Evolutionary conservation across 2,888 invertebrate species (phyloP).

Genomic region (Tenthredo scrophulariae): DNA sequence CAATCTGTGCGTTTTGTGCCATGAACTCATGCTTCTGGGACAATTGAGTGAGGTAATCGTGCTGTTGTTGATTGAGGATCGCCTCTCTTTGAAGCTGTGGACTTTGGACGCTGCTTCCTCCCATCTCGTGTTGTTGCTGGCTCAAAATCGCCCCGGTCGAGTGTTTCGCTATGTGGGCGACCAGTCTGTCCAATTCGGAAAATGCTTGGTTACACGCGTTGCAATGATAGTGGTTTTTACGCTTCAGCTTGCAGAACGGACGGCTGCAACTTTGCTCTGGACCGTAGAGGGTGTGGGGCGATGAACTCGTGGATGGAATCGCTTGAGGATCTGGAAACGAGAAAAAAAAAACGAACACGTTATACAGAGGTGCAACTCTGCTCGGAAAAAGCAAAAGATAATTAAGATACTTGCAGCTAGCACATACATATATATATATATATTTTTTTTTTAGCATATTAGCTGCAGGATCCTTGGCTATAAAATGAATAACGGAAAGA

Average conservation of each 20-base stretch:
- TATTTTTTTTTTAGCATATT: background rate
- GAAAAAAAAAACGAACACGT: background rate
- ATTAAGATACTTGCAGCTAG: background rate
- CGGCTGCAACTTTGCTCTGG: conserved; percentile 86
- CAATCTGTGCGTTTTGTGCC: conserved; percentile 73
- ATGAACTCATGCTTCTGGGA: conserved; percentile 76
- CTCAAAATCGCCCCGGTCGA: conserved; percentile 81
- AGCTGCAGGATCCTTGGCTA: conserved; percentile 4
- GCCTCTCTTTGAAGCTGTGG: conserved; percentile 63
- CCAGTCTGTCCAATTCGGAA: conserved; percentile 85
- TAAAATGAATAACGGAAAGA: background rate
- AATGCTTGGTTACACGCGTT: conserved; percentile 90
- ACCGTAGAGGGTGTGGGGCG: conserved; percentile 81
- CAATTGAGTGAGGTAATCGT: conserved; percentile 70
- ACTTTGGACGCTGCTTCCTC: conserved; percentile 71
- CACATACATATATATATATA: too few relatives aligned
- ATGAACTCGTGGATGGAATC: conserved; percentile 64
- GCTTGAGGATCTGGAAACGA: conserved; percentile 66
- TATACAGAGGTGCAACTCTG: background rate
- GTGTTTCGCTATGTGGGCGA: conserved; percentile 87
- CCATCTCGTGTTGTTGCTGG: conserved; percentile 75
- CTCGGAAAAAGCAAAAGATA: conserved; percentile 13
- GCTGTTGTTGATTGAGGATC: conserved; percentile 65
- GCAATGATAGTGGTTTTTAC: conserved; percentile 89
- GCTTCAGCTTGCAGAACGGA: conserved; percentile 90